Base-by-base conservation (phyloP, 2,797 vertebrate genomes). In the Rhynchonycteris naso region DNA sequence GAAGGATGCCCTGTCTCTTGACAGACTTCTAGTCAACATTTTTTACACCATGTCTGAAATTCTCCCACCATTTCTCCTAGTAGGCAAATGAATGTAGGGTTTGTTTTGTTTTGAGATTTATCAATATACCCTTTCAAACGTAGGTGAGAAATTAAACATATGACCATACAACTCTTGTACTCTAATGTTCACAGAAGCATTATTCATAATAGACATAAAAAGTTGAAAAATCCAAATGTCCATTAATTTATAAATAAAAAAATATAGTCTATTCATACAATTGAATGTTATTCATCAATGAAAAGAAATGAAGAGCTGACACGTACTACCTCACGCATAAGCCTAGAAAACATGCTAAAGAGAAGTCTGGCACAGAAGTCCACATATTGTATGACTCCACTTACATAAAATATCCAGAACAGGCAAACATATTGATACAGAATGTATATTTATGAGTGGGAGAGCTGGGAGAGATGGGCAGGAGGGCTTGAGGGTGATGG, bases 71-170 rank as follows among this genome's bases (percentile, higher is more conserved):
- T 78, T 65, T 54, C 59, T 65, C 74, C 68, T 54, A 1, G 7
- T 52, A 75, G 88, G 86, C 71, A 88, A 65, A 86, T 43, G 5
- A 47, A 61, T 58, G 4, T 56, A 47, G 15, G 1, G 2, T 52
- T 26, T 63, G n/a, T 79, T 83, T 93, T 47, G 13, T 43, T 85
- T 83, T 83, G 7, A 6, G 30, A 69, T n/a, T 82, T 84, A 8
- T 79, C 89, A 93, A 30, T 80, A 58, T 50, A 24, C 2, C 38
- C 30, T 78, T 74, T 24, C 16, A 56, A 54, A 71, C 3, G 10
- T 47, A 56, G 28, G 15, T 43, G n/a, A 85, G 58, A 93, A 65
- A 61, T 63, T 54, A 65, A 66, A 82, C 4, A 12, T 74, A 19
- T 58, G 12, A 50, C 54, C 58, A 56, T 11, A 18, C 14, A 68